Conservation (phyloP, 1,140 invertebrate species). For the Maniola jurtina region DNA sequence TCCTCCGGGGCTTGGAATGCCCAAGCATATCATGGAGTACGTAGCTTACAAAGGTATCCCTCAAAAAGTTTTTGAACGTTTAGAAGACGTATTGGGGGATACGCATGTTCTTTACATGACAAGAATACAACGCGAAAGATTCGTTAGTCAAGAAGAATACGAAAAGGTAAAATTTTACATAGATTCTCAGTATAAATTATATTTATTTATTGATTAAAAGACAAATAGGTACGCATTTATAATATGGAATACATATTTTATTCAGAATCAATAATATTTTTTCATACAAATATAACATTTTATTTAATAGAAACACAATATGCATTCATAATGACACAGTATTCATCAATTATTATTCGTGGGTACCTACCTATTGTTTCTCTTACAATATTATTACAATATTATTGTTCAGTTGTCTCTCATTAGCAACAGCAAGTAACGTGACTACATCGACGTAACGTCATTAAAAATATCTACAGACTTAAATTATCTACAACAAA, state of each 20-base stretch:
- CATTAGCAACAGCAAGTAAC: background rate
- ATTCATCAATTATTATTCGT: too few relatives aligned
- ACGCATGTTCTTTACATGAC: slow-evolving; percentile 99
- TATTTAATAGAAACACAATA: too few relatives aligned
- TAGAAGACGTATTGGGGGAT: slow-evolving; percentile 93
- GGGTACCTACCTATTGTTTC: too few relatives aligned
- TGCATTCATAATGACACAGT: too few relatives aligned
- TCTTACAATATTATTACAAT: background rate
- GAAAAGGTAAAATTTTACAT: slow-evolving; percentile 81
- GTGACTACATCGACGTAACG: background rate
- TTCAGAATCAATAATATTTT: background rate
- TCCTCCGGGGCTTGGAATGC: slow-evolving; percentile 93
- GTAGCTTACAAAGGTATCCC: slow-evolving; percentile 87
- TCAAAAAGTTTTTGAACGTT: slow-evolving; percentile 85
- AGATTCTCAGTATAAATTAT: background rate
- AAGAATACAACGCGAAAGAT: slow-evolving; percentile 97
- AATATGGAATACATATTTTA: background rate
- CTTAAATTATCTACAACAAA: slow-evolving; percentile 2
- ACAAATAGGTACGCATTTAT: background rate
- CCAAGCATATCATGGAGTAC: slow-evolving; percentile 89
- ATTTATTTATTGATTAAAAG: background rate
- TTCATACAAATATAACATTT: too few relatives aligned
- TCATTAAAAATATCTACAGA: background rate
- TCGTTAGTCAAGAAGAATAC: slow-evolving; percentile 91
- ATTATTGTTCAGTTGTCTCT: background rate